Conservation (phyloP, 2,797 vertebrate species). For the Martes flavigula region DNA sequence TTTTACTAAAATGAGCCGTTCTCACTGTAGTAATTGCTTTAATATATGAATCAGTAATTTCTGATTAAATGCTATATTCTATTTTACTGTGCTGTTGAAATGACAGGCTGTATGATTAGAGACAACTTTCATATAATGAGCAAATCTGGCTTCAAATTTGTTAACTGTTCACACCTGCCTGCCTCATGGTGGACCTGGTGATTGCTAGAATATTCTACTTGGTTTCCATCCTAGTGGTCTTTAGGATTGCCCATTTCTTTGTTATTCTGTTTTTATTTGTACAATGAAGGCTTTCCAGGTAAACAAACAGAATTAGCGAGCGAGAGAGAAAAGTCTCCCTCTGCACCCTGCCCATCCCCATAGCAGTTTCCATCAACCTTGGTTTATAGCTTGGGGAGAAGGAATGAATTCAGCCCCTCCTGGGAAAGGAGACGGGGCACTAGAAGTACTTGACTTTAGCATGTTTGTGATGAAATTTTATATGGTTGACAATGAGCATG, state of each 20-base stretch:
- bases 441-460: neutral
- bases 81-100: neutral
- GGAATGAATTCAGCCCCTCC: neutral
- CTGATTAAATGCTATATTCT: neutral
- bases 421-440: neutral
- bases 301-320: neutral
- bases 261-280: neutral
- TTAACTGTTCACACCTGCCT: neutral
- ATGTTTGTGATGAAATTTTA: neutral
- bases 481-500: neutral
- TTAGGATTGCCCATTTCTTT: neutral
- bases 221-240: neutral
- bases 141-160: neutral
- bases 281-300: neutral
- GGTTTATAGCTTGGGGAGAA: neutral
- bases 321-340: neutral
- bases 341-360: rapidly evolving
- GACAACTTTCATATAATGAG: neutral
- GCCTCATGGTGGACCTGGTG: neutral
- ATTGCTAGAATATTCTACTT: neutral
- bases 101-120: neutral
- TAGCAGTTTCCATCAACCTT: neutral
- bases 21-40: neutral
- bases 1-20: neutral
- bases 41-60: neutral